Evolutionary conservation across 1,140 invertebrate genomes (phyloP), one percentile per base, ranked within the genome.

Genomic region (Euwallacea fornicatus): DNA sequence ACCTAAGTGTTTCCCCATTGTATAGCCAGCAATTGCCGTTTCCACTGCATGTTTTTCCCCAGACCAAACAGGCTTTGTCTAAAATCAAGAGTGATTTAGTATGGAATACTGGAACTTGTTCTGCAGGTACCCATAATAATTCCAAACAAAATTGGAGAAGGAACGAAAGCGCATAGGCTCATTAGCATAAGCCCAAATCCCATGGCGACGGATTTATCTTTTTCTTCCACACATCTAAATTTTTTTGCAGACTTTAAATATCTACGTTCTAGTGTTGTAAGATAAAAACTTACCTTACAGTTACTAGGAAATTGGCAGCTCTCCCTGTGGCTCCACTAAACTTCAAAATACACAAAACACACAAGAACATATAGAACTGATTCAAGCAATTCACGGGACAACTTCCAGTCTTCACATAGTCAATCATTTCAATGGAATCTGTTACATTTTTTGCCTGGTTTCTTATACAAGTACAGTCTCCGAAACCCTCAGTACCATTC

Each of bases 21-120:
- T 90, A 91, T 0, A 90, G 79, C 90, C 89, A 91, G 78, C 90
- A 91, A 76, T 91, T 91, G 63, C 90, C 90, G 50, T 85, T 90
- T 60, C 87, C 87, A 6, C 85, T 83, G 76, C 90, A 91, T 8
- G 90, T 91, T 78, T 89, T 90, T 11, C 90, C 90, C 90, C 90
- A 91, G 10, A 91, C 87, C 2, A 90, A 75, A 75, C 90, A 91
- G 11, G 88, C 86, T 50, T 84, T 85, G 82, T 89, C 88, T 89
- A 76, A 11, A 82, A 33, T 33, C 0, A 10, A 16, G 10, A 58
- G 10, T 16, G 21, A 6, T 10, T 58, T 16, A 58, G 15, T 16
- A 16, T 7, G 13, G 10, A 33, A 58, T 58, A 15, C 7, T 13
- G 4, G 9, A 10, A 15, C 55, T 33, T 16, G 58, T 50, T 47